Conservation (phyloP, 2,113 vertebrate genomes). For the Tinamus guttatus region DNA sequence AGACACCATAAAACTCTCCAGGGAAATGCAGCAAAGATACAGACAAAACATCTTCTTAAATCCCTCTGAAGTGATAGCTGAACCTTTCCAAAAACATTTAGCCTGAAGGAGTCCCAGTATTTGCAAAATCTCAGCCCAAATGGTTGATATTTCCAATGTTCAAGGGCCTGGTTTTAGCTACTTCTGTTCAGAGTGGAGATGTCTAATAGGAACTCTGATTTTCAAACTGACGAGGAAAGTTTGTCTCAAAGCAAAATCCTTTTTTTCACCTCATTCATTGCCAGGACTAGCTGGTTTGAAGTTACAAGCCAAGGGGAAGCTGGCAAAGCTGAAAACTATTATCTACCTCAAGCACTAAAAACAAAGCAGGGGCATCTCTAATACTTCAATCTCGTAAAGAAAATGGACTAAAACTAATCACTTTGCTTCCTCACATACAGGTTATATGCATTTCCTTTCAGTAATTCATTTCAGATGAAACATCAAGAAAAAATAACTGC, state of each 20-base stretch:
- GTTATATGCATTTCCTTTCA: not conserved
- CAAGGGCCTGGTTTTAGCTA: not conserved
- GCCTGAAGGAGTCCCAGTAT: not conserved
- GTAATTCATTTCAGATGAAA: not conserved
- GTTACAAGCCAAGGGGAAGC: not conserved
- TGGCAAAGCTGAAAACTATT: not conserved
- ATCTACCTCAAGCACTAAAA: not conserved
- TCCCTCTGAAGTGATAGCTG: not conserved
- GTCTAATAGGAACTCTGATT: rapidly evolving
- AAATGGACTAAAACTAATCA: not conserved
- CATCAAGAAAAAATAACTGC: not conserved
- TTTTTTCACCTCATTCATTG: not conserved
- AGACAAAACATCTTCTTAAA: not conserved
- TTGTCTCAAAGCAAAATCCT: not conserved
- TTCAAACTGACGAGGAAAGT: rapidly evolving
- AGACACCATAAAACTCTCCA: not conserved
- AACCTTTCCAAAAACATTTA: not conserved
- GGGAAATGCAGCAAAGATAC: not conserved
- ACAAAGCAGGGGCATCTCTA: not conserved
- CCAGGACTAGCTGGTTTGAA: not conserved
- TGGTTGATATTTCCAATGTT: not conserved
- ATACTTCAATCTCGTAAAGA: not conserved
- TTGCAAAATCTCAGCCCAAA: not conserved
- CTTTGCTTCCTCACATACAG: not conserved
- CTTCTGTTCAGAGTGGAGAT: not conserved